Evolutionary conservation across 2,888 invertebrate genomes (phyloP).

Genomic region (Acrocera orbiculus): DNA sequence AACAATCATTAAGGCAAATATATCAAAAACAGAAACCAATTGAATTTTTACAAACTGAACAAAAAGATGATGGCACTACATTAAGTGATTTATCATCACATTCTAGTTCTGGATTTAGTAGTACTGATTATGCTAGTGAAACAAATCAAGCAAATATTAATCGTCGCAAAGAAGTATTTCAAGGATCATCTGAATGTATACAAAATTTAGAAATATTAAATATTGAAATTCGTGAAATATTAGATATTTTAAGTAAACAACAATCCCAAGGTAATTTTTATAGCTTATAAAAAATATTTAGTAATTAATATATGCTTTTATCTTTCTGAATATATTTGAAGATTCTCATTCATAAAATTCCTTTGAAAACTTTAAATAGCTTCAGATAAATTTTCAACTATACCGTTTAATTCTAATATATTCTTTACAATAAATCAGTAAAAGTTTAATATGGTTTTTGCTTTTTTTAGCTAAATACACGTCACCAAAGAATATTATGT

Average conservation of each 20-base stretch:
- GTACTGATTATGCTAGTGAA: slow-evolving; percentile 45
- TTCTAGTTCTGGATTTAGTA: slow-evolving; percentile 40
- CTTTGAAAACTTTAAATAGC: too few relatives aligned
- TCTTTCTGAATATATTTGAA: too few relatives aligned
- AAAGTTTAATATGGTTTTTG: too few relatives aligned
- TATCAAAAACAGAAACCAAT: slow-evolving; percentile 29
- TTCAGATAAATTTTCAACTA: too few relatives aligned
- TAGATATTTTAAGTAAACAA: slow-evolving; percentile 45
- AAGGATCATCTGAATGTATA: slow-evolving; percentile 50
- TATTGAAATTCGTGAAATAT: slow-evolving; percentile 50
- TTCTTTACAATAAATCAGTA: too few relatives aligned
- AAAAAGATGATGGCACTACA: slow-evolving; percentile 42
- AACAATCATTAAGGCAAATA: slow-evolving; percentile 50
- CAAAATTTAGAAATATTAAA: slow-evolving; percentile 51
- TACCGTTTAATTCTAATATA: too few relatives aligned
- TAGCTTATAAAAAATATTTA: too few relatives aligned
- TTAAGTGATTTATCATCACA: slow-evolving; percentile 48
- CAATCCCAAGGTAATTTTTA: slow-evolving; percentile 27
- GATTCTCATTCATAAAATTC: too few relatives aligned
- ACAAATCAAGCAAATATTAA: slow-evolving; percentile 27
- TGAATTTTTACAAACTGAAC: slow-evolving; percentile 21
- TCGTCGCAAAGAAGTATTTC: slow-evolving; percentile 32
- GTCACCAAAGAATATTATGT: too few relatives aligned
- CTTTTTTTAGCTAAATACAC: too few relatives aligned
- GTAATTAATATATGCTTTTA: too few relatives aligned